These are phyloP conservation scores for Campopleginae sp. DNA, from an alignment of 2,888 invertebrate genomes.

Conservation along the genomic window DNA sequence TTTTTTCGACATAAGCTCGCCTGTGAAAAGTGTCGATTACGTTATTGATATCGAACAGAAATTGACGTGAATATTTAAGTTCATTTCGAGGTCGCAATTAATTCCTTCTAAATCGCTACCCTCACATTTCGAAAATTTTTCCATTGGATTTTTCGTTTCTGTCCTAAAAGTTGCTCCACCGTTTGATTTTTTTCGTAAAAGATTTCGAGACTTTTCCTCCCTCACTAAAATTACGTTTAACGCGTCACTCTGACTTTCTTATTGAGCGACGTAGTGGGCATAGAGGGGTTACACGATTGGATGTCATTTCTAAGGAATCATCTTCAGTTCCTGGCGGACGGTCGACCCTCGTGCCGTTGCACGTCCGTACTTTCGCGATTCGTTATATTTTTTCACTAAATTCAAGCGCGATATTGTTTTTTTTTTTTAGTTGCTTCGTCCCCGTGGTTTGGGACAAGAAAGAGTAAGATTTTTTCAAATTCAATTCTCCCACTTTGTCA, in stretches of 20 bases:
- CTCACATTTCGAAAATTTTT: neutral
- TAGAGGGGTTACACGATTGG: constrained; percentile 71
- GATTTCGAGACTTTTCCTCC: constrained; percentile 20
- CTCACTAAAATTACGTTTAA: constrained; percentile 20
- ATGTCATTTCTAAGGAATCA: constrained; percentile 82
- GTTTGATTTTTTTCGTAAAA: constrained; percentile 30
- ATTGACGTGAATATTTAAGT: neutral
- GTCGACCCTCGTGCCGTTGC: constrained; percentile 73
- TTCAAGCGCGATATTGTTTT: constrained; percentile 27
- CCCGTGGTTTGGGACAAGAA: constrained; percentile 60
- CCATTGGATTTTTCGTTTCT: neutral
- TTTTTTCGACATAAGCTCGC: neutral
- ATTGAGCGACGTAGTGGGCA: constrained; percentile 71
- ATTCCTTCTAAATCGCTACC: neutral
- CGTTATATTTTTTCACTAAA: constrained; percentile 33
- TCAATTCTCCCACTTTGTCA: neutral
- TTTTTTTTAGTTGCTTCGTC: neutral
- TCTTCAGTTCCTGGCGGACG: constrained; percentile 77
- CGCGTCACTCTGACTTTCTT: constrained; percentile 62
- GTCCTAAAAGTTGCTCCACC: neutral
- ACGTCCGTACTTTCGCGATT: constrained; percentile 72
- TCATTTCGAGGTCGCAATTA: neutral
- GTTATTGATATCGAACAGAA: neutral
- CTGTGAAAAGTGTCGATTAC: constrained; percentile 10
- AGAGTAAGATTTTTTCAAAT: constrained; percentile 68